A percentile compares a stretch with the other conserved stretches of the same genome.
Evolutionary conservation across 2,797 vertebrate genomes (phyloP).

Genomic region (Myotis vivesi): DNA sequence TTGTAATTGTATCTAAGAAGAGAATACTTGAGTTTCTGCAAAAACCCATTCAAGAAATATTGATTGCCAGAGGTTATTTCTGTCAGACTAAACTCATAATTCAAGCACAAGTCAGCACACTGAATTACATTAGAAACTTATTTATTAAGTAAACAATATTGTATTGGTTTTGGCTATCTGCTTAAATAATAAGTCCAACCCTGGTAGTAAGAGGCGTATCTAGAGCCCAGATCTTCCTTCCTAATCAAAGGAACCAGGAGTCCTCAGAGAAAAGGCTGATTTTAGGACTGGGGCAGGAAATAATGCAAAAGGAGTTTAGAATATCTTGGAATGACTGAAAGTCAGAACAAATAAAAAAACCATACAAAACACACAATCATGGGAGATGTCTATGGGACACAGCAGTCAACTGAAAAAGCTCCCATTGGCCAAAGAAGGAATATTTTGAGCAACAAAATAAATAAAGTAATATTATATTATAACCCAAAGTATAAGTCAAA

Average conservation of each 20-base stretch:
- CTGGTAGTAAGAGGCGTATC: neutral
- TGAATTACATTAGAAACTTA: neutral
- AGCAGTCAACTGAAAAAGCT: neutral
- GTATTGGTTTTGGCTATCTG: neutral
- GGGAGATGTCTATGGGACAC: neutral
- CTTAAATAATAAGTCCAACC: neutral
- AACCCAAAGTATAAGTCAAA: neutral
- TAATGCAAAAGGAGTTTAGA: neutral
- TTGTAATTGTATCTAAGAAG: neutral
- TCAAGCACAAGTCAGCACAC: neutral
- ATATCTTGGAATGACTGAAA: neutral
- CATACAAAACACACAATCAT: neutral
- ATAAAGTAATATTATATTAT: neutral
- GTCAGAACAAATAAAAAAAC: neutral
- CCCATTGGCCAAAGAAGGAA: neutral
- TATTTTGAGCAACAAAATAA: conserved; percentile 17
- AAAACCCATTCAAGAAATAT: neutral
- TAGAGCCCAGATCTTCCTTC: neutral
- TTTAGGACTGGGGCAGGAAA: neutral
- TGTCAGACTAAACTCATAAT: neutral
- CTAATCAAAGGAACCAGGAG: neutral
- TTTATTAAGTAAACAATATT: conserved; percentile 12
- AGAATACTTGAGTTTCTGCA: neutral
- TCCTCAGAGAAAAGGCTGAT: neutral
- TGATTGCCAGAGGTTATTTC: neutral